phyloP scores from a whole-genome alignment of 1,140 invertebrate genomes.

The Campoletis sonorensis region DNA sequence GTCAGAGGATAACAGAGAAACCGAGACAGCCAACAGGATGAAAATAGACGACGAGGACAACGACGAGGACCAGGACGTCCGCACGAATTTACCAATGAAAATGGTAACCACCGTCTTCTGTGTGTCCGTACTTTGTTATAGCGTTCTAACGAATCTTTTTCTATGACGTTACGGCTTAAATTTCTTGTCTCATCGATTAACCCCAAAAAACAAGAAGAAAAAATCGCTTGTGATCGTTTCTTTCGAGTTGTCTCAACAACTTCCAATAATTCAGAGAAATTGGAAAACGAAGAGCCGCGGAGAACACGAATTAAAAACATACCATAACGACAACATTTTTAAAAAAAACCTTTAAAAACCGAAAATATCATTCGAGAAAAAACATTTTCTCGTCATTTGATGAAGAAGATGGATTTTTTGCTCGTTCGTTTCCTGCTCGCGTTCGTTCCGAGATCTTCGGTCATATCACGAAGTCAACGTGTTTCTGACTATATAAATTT shows the following conservation, averaged over 20 bases:
- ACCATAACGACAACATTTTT: too few species aligned
- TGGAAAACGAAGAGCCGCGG: not conserved
- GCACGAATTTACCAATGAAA: constrained; percentile 73
- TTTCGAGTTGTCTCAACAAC: not conserved
- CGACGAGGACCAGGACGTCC: constrained; percentile 47
- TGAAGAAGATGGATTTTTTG: too few species aligned
- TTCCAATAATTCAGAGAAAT: not conserved
- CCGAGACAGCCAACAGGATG: constrained; percentile 5
- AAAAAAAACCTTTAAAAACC: too few species aligned
- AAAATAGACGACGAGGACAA: constrained; percentile 32
- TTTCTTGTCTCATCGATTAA: constrained; percentile 37
- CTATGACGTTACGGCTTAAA: constrained; percentile 63
- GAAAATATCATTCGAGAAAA: too few species aligned
- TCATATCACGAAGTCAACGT: too few species aligned
- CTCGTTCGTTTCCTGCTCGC: too few species aligned
- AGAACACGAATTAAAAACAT: too few species aligned
- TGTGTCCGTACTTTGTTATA: constrained; percentile 76
- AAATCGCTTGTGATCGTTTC: not conserved
- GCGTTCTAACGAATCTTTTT: constrained; percentile 74
- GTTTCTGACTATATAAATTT: not conserved
- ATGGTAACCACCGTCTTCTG: constrained; percentile 76
- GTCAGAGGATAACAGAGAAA: constrained; percentile 45
- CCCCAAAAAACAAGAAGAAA: not conserved
- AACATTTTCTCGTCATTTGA: not conserved
- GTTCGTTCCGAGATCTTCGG: too few species aligned